A percentile compares a stretch with the other conserved stretches of the same genome.
phyloP scores from a whole-genome alignment of 1,140 invertebrate genomes.

The Sycophila sp. region DNA sequence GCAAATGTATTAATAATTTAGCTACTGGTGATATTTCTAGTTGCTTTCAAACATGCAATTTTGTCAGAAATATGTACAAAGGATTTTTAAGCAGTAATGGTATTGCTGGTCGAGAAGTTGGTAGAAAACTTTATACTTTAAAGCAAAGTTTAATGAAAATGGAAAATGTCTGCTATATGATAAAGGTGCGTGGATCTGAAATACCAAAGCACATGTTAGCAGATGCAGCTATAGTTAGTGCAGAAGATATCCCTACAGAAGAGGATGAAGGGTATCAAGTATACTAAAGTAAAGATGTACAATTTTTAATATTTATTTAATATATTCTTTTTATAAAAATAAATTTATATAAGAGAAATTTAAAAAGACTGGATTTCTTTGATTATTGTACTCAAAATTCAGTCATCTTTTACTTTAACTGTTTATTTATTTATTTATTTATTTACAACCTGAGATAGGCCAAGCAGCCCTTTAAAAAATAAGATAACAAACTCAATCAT shows the following conservation, averaged over 20 bases:
- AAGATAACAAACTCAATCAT: no score
- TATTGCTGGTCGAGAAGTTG: conserved; percentile 73
- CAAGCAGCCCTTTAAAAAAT: not conserved
- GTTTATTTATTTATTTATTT: not conserved
- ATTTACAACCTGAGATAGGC: not conserved
- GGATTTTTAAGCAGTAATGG: conserved; percentile 72
- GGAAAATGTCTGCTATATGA: conserved; percentile 86
- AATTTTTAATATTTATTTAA: conserved; percentile 26
- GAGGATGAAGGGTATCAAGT: conserved; percentile 66
- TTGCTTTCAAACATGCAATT: conserved; percentile 78
- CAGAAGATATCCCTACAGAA: conserved; percentile 56
- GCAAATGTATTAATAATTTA: conserved; percentile 85
- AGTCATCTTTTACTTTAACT: no score
- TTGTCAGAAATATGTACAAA: conserved; percentile 78
- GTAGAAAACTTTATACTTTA: conserved; percentile 77
- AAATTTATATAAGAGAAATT: not conserved
- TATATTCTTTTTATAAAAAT: conserved; percentile 28
- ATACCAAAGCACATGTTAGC: conserved; percentile 77
- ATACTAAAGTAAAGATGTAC: conserved; percentile 40
- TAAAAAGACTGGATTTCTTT: conserved; percentile 1
- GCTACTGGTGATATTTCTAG: conserved; percentile 79
- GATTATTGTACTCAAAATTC: no score
- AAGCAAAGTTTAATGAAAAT: conserved; percentile 83
- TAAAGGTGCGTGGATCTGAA: conserved; percentile 83
- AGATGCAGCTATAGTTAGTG: conserved; percentile 63